Evolutionary conservation across 2,888 invertebrate species (phyloP), one percentile per base, ranked within the genome.

Genomic region (Stenoptilia bipunctidactyla): DNA sequence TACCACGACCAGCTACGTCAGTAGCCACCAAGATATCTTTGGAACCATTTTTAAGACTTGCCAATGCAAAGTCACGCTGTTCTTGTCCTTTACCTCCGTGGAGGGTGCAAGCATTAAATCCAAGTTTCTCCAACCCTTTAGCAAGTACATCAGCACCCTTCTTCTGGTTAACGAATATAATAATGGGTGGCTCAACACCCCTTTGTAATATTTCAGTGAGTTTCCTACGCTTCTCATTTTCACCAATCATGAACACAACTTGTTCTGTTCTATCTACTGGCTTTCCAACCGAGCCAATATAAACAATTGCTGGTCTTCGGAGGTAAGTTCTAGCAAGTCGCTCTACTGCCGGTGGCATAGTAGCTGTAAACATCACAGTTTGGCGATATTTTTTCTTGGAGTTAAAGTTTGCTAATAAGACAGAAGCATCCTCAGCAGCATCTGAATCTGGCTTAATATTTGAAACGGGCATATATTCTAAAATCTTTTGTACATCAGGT

Each of bases 351-450:
- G 98, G 92, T 6, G 98, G 98, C 99, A 99, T 99, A 48, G 99
- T 99, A 2, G 99, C 99, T 37, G 99, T 99, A 76, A 99, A 99
- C 99, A 99, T 99, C 67, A 99, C 99, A 58, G 99, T 99, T 91
- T 98, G 98, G 67, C 98, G 87, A 72, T 93, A 99, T 71, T 99
- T 99, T 69, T 98, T 94, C 72, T 97, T 98, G 0, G 96, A 91
- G 62, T 93, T 91, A 63, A 98, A 98, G 74, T 99, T 98, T 25
- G 92, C 93, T 74, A 98, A 87, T 40, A 99, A 83, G 52, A 93
- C 90, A 35, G 89, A 88, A 41, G 94, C 94, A 72, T 98, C 97
- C 80, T 99, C 99, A 0, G 98, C 98, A 53, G 98, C 98, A 55
- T 99, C 99, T 0, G 93, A 91, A 63, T 99, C 99, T 0, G 99